phyloP scores from a whole-genome alignment of 2,888 invertebrate genomes.

The Petrophora chlorosata region DNA sequence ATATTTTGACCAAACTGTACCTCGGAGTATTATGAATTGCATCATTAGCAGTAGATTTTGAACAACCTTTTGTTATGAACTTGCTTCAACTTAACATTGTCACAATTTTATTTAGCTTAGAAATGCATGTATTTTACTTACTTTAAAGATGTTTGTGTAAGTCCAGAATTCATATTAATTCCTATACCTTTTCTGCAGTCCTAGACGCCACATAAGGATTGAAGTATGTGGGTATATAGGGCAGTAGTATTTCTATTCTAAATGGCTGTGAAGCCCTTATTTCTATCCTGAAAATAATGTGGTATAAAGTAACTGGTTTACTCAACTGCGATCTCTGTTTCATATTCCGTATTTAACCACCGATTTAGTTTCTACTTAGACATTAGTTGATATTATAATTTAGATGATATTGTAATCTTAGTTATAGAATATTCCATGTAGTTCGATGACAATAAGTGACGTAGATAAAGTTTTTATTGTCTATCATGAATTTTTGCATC shows the following conservation, averaged over 20 bases:
- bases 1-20: slow-evolving; percentile 50
- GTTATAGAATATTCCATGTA: slow-evolving; percentile 11
- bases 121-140: slow-evolving; percentile 9
- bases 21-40: slow-evolving; percentile 50
- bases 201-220: too few species aligned
- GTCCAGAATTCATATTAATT: background rate
- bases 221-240: too few species aligned
- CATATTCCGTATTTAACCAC: slow-evolving; percentile 32
- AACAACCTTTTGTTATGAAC: slow-evolving; percentile 7
- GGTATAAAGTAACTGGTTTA: slow-evolving; percentile 25
- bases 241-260: too few species aligned
- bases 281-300: too few species aligned
- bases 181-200: too few species aligned
- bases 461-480: background rate
- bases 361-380: slow-evolving; percentile 24
- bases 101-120: slow-evolving; percentile 5
- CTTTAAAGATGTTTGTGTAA: background rate
- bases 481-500: background rate
- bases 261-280: too few species aligned
- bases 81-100: background rate
- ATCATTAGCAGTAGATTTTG: slow-evolving; percentile 13
- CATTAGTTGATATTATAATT: slow-evolving; percentile 24
- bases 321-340: slow-evolving; percentile 20
- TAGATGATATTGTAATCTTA: slow-evolving; percentile 23
- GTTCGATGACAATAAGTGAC: background rate